These are phyloP conservation scores for Drosophila orosa DNA, from an alignment of 1,140 invertebrate species.

Conservation along the genomic window DNA sequence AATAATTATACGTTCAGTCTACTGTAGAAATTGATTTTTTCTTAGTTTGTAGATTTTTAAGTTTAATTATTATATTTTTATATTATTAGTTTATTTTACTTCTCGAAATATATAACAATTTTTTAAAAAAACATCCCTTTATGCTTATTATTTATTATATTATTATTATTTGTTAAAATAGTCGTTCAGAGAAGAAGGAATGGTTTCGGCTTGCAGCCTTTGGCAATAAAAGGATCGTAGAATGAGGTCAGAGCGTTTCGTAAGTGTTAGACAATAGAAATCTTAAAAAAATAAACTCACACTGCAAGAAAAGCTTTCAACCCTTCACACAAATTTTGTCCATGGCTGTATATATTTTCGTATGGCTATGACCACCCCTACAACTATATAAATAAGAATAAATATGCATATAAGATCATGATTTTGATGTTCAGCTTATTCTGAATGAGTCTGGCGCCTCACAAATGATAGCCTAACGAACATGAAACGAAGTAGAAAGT, in stretches of 20 bases:
- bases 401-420: constrained; percentile 1
- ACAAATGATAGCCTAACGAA: constrained; percentile 66
- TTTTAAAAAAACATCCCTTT: constrained; percentile 46
- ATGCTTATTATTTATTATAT: constrained; percentile 24
- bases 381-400: constrained; percentile 29
- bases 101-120: constrained; percentile 79
- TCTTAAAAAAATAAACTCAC: constrained; percentile 6
- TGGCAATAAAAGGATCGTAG: constrained; percentile 21
- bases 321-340: constrained; percentile 8
- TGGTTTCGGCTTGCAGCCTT: constrained; percentile 15
- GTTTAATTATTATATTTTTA: constrained; percentile 52
- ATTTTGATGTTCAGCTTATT: constrained; percentile 41
- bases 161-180: neutral
- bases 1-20: constrained; percentile 40
- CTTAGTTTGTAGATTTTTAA: constrained; percentile 52
- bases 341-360: constrained; percentile 31
- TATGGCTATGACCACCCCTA: constrained; percentile 30
- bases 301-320: constrained; percentile 15
- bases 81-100: constrained; percentile 75
- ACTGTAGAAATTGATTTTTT: constrained; percentile 55
- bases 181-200: constrained; percentile 1
- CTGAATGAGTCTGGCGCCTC: constrained; percentile 44
- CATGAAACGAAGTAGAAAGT: constrained; percentile 44
- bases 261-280: constrained; percentile 45
- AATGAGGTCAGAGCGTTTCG: constrained; percentile 10